Base-by-base conservation (phyloP, 2,888 invertebrate species). In the Dendrolimus pini region DNA sequence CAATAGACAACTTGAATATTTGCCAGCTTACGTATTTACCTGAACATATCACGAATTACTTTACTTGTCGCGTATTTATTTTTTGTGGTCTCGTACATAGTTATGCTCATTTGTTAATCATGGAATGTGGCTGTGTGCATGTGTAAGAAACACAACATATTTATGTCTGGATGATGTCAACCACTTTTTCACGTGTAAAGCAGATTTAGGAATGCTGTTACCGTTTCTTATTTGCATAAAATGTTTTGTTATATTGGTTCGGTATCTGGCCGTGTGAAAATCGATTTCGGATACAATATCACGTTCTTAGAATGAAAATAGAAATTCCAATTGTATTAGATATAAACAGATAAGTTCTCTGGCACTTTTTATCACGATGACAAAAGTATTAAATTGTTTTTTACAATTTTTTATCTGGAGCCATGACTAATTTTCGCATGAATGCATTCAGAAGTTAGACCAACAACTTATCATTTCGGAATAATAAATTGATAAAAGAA, bases 191-290 rank as follows among this genome's bases (percentile, higher is more conserved):
- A 59, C 62, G 60, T 57, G 60, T 65, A 61, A 62, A 61, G 61
- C 52, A 53, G 60, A 63, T 67, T 65, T 68, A 57, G 71, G 77
- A 78, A 78, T 79, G 72, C 67, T 63, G 68, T 70, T 73, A 77
- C 78, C 72, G 77, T 77, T 77, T 74, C 62, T 64, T 64, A 74
- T 78, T 78, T 71, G 64, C 70, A 74, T 74, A 71, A 61, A 62
- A 58, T 52, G 42, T 13, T 57, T 57, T 59, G 55, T 54, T 9
- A 30, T 52, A 52, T 59, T 56, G 55, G 41, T 30, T 41, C 53
- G 54, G 41, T 13, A 53, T 55, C 52, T 57, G 53, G 14, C 6
- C 47, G 41, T 56, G 56, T 59, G 54, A 57, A 59, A 54, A 41
- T 41, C 52, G 13, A 56, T 47, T 30, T 30, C 30, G 30, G 30